Evolutionary conservation across 37 sponge, comb jelly and placozoan genomes (phyloP).

Genomic region (Beroe forskalii): DNA sequence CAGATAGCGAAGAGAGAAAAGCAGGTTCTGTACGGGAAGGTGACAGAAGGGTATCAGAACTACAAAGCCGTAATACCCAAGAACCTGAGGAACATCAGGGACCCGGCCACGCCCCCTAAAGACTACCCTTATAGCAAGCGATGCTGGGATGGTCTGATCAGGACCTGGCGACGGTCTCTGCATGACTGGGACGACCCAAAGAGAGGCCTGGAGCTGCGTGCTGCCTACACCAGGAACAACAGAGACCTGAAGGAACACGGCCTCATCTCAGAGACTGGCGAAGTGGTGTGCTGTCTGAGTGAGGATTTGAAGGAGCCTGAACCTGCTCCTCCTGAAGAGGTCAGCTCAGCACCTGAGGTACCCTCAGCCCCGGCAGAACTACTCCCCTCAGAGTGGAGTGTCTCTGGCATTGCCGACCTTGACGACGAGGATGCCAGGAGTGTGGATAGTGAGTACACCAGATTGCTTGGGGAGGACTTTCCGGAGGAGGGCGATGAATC

Average conservation of each 20-base stretch:
- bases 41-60: slow-evolving; percentile 49
- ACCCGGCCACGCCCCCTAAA: slow-evolving; percentile 5
- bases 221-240: slow-evolving; percentile 27
- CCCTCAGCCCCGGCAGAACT: not conserved
- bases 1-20: slow-evolving; percentile 30
- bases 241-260: slow-evolving; percentile 8
- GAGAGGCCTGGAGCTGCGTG: not conserved
- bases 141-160: slow-evolving; percentile 14
- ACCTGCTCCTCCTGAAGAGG: not conserved
- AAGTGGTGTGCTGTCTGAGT: not conserved
- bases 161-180: not conserved
- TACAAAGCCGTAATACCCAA: slow-evolving; percentile 37
- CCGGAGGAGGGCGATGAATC: slow-evolving; percentile 13
- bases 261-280: not conserved
- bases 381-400: not conserved
- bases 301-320: not conserved
- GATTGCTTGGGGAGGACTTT: slow-evolving; percentile 27
- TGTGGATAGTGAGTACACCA: slow-evolving; percentile 6
- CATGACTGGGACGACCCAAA: slow-evolving; percentile 40
- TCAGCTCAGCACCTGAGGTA: not conserved
- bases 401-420: not conserved
- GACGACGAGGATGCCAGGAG: not conserved
- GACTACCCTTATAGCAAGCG: slow-evolving; percentile 49
- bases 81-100: not conserved
- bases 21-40: slow-evolving; percentile 31